Evolutionary conservation across 2,113 vertebrate species (phyloP).

Genomic region (Hylia prasina): DNA sequence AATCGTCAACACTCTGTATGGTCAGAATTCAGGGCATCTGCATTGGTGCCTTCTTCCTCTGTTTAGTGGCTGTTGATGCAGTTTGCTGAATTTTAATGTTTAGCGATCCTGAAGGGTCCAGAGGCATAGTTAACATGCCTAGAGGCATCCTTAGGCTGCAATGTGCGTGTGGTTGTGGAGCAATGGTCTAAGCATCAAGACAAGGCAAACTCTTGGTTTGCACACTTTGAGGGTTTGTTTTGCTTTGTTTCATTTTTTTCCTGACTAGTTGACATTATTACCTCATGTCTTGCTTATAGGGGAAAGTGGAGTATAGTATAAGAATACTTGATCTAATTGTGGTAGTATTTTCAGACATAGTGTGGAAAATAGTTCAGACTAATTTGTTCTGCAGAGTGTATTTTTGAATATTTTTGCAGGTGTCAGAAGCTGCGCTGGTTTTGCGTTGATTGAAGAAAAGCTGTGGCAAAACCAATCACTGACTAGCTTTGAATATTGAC

Average conservation of each 20-base stretch:
- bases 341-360: background rate
- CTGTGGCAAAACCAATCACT: background rate
- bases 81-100: background rate
- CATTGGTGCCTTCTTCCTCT: background rate
- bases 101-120: background rate
- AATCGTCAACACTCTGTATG: background rate
- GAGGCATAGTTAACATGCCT: background rate
- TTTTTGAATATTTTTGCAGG: background rate
- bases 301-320: background rate
- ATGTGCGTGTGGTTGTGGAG: background rate
- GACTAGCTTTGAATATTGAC: background rate
- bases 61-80: background rate
- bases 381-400: background rate
- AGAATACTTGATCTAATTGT: background rate
- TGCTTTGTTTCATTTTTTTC: background rate
- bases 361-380: background rate
- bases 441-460: background rate
- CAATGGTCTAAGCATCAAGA: background rate
- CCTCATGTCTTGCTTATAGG: accelerated
- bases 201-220: background rate
- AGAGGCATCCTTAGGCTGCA: background rate
- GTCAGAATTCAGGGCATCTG: background rate
- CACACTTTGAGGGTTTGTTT: background rate
- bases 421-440: background rate
- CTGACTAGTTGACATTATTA: background rate